phyloP scores from a whole-genome alignment of 2,113 vertebrate genomes.

The Eulacestoma nigropectus region DNA sequence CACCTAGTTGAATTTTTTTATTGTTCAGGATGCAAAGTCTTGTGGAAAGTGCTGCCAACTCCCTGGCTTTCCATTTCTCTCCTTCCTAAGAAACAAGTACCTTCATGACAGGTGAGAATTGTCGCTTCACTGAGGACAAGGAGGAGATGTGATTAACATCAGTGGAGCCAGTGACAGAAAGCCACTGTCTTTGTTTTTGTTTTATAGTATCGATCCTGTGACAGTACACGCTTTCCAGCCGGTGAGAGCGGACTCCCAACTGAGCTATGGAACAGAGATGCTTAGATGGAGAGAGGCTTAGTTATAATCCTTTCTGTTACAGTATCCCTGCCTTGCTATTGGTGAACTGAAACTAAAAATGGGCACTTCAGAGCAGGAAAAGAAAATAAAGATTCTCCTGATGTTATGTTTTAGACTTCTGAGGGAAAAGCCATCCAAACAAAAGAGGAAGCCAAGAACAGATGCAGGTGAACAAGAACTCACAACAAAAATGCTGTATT shows the following conservation, averaged over 20 bases:
- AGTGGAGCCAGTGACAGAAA: not conserved
- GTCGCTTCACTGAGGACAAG: not conserved
- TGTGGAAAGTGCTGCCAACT: not conserved
- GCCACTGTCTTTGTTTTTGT: not conserved
- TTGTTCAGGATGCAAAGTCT: not conserved
- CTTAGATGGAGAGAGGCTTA: not conserved
- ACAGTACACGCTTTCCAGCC: not conserved
- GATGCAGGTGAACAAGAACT: not conserved
- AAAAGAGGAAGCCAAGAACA: not conserved
- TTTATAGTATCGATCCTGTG: not conserved
- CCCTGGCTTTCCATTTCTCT: not conserved
- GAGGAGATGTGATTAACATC: not conserved
- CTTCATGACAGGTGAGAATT: not conserved
- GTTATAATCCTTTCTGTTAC: not conserved
- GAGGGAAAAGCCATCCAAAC: not conserved
- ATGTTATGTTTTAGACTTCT: not conserved
- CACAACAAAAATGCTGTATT: not conserved
- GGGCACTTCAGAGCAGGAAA: not conserved
- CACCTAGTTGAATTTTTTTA: not conserved
- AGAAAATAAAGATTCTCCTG: not conserved
- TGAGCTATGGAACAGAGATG: not conserved
- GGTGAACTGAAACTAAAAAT: not conserved
- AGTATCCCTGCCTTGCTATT: not conserved
- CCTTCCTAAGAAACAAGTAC: not conserved
- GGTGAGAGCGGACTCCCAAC: not conserved